These are phyloP conservation scores for Ibidorhyncha struthersii DNA, from an alignment of 2,113 vertebrate species.

Conservation along the genomic window DNA sequence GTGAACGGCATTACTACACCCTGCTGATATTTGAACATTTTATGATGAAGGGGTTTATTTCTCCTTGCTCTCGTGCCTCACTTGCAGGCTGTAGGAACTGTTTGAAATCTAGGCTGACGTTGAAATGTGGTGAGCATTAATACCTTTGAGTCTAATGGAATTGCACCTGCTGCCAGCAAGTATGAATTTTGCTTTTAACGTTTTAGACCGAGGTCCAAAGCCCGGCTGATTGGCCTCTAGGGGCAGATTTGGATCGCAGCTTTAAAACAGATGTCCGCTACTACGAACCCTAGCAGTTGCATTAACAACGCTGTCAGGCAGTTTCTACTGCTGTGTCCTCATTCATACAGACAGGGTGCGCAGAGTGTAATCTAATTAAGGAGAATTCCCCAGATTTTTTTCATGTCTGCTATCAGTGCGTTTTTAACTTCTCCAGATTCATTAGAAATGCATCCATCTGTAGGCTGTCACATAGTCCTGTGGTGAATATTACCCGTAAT, in stretches of 20 bases:
- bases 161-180: not conserved
- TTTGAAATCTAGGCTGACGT: accelerated
- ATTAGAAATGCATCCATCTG: not conserved
- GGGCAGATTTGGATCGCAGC: conserved; percentile 15
- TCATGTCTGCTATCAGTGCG: not conserved
- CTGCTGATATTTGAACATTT: not conserved
- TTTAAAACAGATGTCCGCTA: conserved; percentile 5
- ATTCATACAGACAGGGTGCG: not conserved
- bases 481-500: not conserved
- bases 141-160: not conserved
- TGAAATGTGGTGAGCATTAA: not conserved
- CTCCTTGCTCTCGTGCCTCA: accelerated
- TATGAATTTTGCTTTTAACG: not conserved
- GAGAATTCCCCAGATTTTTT: conserved; percentile 3
- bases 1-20: not conserved
- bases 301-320: not conserved
- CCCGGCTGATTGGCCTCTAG: not conserved
- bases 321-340: not conserved
- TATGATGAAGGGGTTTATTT: not conserved
- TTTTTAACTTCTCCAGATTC: not conserved
- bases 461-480: not conserved
- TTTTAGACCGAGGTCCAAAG: not conserved
- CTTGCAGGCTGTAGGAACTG: not conserved
- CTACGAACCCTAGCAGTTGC: not conserved
- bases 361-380: conserved; percentile 40